Evolutionary conservation across 2,888 invertebrate species (phyloP), one percentile per base, ranked within the genome.

Genomic region (Saturnia pavonia): DNA sequence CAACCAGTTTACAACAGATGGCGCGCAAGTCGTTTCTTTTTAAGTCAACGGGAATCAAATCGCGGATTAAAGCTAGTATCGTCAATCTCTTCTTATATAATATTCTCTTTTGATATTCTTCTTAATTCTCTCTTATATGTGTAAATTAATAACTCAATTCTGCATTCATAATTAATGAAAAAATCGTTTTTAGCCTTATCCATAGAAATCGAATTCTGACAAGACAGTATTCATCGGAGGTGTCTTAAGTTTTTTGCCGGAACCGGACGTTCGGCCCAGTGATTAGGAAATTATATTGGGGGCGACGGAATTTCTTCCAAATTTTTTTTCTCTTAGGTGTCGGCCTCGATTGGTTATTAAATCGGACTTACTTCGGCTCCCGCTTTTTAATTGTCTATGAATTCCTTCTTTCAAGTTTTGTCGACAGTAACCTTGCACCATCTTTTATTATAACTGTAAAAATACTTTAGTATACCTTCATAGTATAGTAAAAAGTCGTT

Each of bases 221-320:
- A 82, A 86, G 88, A 84, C 84, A 82, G 76, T 82, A 78, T 80
- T 81, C 81, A 79, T 82, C 81, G 82, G 70, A 70, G 70, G 69
- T 69, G 65, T 86, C 88, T 88, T 88, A 87, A 88, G 82, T 90
- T 92, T 91, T 90, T 91, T 88, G 76, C 79, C 87, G 91, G 91
- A 91, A 91, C 85, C 91, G 94, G 94, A 93, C 89, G 91, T 88
- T 84, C 91, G 88, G 89, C 84, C 88, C 91, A 84, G 88, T 87
- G 94, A 92, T 92, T 91, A 92, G 89, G 91, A 92, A 93, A 94
- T 92, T 92, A 92, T 91, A 91, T 91, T 89, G 91, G 87, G n/a
- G 89, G 80, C 87, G 84, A 84, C 79, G 81, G 82, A 84, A 84
- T 82, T 86, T 87, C 85, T 88, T 86, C 83, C 78, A 75, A 74